Evolutionary conservation across 2,797 vertebrate genomes (phyloP), one percentile per base, ranked within the genome.

Genomic region (Chaetodon trifasciatus): DNA sequence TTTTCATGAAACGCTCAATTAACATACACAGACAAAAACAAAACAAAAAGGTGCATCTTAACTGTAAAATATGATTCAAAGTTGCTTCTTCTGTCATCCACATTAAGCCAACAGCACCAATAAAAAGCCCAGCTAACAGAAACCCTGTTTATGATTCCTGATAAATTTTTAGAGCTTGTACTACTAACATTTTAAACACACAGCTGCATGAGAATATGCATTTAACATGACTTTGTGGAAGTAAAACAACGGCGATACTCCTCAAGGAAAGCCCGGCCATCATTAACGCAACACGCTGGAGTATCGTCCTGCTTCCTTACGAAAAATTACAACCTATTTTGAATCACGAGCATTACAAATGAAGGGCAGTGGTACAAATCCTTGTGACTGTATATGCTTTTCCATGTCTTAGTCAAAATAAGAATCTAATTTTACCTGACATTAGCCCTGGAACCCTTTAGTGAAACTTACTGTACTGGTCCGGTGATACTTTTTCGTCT

Each of bases 21-120:
- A 32, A 32, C 3, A 32, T 32, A 3, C 28, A 32, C 28, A 32
- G 28, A 32, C 28, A 32, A 32, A 32, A 32, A 32, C 28, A 32
- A 4, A 32, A 24, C 28, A 32, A 32, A 32, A 24, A 55, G 5
- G 3, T 55, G 7, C 35, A 60, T 46, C 16, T 63, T n/a, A 58
- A 70, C 35, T 40, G 28, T 60, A n/a, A 64, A 75, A 79, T 44
- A 65, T 6, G 11, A 79, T 47, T 42, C 35, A 19, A 66, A 19
- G 37, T 65, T 12, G 8, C 13, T n/a, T 61, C n/a, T 23, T 77
- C 13, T 0, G 2, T 55, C 35, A 23, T 61, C 23, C 11, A 44
- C 19, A n/a, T 35, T 49, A 47, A 46, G 10, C 7, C 9, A 66
- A n/a, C 0, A 11, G 24, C 44, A 13, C 28, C 5, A 67, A n/a